These are phyloP conservation scores for Elaphurus davidianus DNA, from an alignment of 2,113 vertebrate species.

Conservation along the genomic window DNA sequence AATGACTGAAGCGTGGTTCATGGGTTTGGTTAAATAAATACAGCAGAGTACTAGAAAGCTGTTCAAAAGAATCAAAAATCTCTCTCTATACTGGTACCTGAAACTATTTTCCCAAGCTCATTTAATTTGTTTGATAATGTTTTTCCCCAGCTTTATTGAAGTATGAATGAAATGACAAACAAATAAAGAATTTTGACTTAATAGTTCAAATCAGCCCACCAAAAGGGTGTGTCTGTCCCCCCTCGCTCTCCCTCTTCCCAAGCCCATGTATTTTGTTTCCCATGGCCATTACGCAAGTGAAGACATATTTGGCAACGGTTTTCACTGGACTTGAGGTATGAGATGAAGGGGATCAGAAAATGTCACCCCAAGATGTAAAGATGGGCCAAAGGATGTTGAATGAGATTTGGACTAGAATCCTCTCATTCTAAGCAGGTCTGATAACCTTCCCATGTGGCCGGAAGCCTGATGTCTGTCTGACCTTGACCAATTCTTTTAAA, in stretches of 20 bases:
- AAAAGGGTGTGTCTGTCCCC: background rate
- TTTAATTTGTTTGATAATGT: background rate
- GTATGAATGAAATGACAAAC: background rate
- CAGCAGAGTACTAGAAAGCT: background rate
- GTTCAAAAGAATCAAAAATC: background rate
- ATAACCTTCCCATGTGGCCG: background rate
- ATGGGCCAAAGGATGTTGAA: background rate
- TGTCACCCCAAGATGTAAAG: background rate
- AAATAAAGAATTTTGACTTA: background rate
- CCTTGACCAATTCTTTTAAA: constrained; percentile 18
- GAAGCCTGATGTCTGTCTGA: background rate
- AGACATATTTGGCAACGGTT: background rate
- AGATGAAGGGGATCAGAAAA: background rate
- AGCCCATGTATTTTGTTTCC: background rate
- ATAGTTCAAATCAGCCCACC: background rate
- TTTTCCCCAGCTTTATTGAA: background rate
- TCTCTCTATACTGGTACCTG: background rate
- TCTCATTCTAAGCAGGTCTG: background rate
- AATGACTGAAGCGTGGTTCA: background rate
- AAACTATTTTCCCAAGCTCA: background rate
- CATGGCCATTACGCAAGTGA: background rate
- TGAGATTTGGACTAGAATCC: background rate
- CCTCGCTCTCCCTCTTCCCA: background rate
- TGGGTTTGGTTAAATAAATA: background rate
- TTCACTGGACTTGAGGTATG: background rate